phyloP scores from a whole-genome alignment of 1,140 invertebrate species.

The Asbolus verrucosus region DNA sequence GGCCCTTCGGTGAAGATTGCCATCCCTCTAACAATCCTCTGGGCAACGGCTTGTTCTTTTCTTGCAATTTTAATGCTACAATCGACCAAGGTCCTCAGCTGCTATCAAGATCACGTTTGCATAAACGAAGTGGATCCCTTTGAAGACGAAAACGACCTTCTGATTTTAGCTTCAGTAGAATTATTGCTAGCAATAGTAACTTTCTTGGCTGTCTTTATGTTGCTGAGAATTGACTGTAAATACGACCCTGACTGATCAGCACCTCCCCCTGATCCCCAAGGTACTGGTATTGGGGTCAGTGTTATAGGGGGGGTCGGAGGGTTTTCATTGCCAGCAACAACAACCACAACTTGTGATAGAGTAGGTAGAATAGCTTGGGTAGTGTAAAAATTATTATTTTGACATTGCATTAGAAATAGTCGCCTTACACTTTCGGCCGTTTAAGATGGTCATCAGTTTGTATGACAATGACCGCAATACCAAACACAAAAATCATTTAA shows the following conservation, averaged over 20 bases:
- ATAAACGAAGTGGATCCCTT: conserved; percentile 23
- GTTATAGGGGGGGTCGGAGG: conserved; percentile 55
- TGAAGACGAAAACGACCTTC: conserved; percentile 48
- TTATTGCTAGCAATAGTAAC: conserved; percentile 50
- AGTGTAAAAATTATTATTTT: conserved; percentile 38
- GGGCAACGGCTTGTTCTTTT: conserved; percentile 66
- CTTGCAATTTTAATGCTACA: conserved; percentile 66
- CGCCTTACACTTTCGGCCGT: too few species aligned
- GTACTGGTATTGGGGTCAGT: conserved; percentile 50
- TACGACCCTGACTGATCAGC: conserved; percentile 59
- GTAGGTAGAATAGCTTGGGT: conserved; percentile 57
- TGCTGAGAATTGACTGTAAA: conserved; percentile 58
- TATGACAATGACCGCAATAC: too few species aligned
- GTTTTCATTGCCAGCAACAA: conserved; percentile 44
- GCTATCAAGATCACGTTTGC: conserved; percentile 18
- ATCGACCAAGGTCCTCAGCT: conserved; percentile 62
- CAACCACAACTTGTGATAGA: conserved; percentile 51
- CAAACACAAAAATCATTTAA: too few species aligned
- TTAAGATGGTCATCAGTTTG: too few species aligned
- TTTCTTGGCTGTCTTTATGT: conserved; percentile 50
- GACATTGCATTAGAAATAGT: too few species aligned
- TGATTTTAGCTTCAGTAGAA: conserved; percentile 53
- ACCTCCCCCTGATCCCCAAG: conserved; percentile 51
- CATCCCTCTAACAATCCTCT: conserved; percentile 67
- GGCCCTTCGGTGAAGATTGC: conserved; percentile 65